A percentile compares a stretch with the other conserved stretches of the same genome.
These are phyloP conservation scores for Procambarus clarkii DNA, from an alignment of 1,140 invertebrate genomes.

Conservation along the genomic window DNA sequence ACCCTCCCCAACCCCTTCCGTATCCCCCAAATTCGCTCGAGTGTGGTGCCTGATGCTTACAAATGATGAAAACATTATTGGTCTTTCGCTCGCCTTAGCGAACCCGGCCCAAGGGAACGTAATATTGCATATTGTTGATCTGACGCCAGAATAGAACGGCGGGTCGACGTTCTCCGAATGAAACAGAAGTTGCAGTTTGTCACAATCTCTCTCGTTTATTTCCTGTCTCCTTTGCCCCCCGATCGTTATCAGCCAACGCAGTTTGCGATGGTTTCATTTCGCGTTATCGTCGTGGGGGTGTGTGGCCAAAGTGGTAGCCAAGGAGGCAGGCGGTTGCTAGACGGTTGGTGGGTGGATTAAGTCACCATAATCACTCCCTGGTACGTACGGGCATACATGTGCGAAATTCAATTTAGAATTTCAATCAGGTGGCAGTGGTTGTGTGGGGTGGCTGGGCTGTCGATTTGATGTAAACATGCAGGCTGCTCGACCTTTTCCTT, in stretches of 20 bases:
- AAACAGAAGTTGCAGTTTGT: neutral
- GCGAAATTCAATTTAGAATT: conserved; percentile 24
- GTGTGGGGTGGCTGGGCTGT: too few relatives aligned
- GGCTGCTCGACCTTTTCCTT: neutral
- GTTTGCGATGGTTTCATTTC: too few relatives aligned
- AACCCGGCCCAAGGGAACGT: neutral
- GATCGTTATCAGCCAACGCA: too few relatives aligned
- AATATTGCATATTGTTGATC: conserved; percentile 24
- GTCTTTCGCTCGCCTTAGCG: neutral
- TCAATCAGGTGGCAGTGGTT: neutral
- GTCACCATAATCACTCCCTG: neutral
- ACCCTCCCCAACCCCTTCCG: too few relatives aligned
- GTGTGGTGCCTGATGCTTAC: conserved; percentile 27
- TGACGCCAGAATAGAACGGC: neutral
- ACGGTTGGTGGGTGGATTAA: neutral
- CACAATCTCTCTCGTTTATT: neutral
- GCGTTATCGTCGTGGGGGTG: too few relatives aligned
- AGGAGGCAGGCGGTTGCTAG: too few relatives aligned
- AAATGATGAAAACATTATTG: conserved; percentile 47
- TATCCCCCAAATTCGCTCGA: neutral
- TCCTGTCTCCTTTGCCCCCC: too few relatives aligned
- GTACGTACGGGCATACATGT: neutral
- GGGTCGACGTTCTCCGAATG: neutral
- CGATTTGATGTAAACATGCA: too few relatives aligned
- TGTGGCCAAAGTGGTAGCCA: too few relatives aligned